Conservation (phyloP, 2,888 invertebrate genomes). For the Trilocha varians region DNA sequence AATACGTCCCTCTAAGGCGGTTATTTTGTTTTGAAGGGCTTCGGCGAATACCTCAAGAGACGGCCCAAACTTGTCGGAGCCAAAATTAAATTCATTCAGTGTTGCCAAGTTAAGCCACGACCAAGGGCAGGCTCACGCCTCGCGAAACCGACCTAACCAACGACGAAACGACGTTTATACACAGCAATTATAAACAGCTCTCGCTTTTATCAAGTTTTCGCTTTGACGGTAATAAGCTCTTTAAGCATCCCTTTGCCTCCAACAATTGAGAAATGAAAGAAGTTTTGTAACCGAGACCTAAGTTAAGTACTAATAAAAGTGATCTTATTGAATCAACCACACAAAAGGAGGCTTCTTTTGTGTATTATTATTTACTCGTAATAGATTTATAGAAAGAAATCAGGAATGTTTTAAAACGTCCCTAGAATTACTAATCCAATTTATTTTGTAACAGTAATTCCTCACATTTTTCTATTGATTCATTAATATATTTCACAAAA, state of each 20-base stretch:
- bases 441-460: too few relatives aligned
- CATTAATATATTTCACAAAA: too few relatives aligned
- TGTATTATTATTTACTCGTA: too few relatives aligned
- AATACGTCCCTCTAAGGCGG: neutral
- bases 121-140: neutral
- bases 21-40: conserved; percentile 11
- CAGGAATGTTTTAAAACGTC: too few relatives aligned
- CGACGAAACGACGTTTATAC: neutral
- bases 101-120: conserved; percentile 4
- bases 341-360: too few relatives aligned
- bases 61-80: conserved; percentile 12
- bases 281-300: too few relatives aligned
- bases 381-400: too few relatives aligned
- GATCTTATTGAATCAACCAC: too few relatives aligned
- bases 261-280: neutral
- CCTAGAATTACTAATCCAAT: too few relatives aligned
- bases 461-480: too few relatives aligned
- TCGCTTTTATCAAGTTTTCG: neutral
- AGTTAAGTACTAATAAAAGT: too few relatives aligned
- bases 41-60: conserved; percentile 10
- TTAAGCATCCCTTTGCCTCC: neutral
- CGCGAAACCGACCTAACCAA: conserved; percentile 2
- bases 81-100: conserved; percentile 17
- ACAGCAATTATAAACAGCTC: neutral
- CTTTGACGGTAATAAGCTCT: neutral